Conservation (phyloP, 1,140 invertebrate genomes). For the Apis florea region DNA sequence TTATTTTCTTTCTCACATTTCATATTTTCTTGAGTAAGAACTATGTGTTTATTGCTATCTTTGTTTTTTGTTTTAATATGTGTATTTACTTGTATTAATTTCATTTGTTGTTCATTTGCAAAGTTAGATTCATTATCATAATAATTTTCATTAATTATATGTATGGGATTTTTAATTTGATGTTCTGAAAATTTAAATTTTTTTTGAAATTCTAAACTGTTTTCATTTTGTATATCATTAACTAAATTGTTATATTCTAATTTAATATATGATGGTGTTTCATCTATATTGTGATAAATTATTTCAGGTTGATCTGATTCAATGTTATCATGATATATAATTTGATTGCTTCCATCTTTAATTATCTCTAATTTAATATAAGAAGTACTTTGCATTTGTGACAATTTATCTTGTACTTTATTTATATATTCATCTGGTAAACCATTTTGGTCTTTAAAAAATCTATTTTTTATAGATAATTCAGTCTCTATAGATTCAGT, state of each 20-base stretch:
- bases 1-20: conserved; percentile 32
- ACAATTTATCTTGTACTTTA: conserved; percentile 22
- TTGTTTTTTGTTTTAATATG: conserved; percentile 27
- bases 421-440: conserved; percentile 30
- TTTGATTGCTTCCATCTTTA: conserved; percentile 26
- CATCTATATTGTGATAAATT: conserved; percentile 39
- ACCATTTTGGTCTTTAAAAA: conserved; percentile 22
- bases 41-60: conserved; percentile 34
- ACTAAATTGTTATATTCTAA: conserved; percentile 49
- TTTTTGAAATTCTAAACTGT: conserved; percentile 11
- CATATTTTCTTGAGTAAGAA: conserved; percentile 36
- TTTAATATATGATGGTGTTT: conserved; percentile 30
- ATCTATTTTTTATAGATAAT: conserved; percentile 57
- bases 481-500: conserved; percentile 64
- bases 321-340: conserved; percentile 41
- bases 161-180: conserved; percentile 20
- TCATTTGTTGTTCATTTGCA: conserved; percentile 25
- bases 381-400: conserved; percentile 45
- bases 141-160: conserved; percentile 38
- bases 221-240: conserved; percentile 36
- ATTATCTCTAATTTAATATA: conserved; percentile 45
- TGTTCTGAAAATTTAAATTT: conserved; percentile 30
- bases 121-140: conserved; percentile 2
- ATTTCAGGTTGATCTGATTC: conserved; percentile 28
- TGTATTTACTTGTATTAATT: conserved; percentile 30